phyloP scores from a whole-genome alignment of 1,140 invertebrate genomes.

The Macrotrachela quadricornifera region DNA sequence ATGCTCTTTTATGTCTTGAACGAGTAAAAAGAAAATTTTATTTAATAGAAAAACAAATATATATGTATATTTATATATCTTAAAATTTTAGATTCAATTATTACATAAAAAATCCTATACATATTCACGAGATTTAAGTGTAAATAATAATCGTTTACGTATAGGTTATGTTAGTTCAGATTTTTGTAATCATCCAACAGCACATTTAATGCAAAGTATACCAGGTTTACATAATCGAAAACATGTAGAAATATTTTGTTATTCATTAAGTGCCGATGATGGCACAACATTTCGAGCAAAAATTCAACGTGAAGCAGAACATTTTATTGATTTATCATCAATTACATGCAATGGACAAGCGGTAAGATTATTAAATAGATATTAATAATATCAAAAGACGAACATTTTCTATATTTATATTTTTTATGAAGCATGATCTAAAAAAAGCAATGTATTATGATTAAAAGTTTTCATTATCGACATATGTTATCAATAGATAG shows the following conservation, averaged over 20 bases:
- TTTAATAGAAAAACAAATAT: background rate
- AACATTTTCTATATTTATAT: too few relatives aligned
- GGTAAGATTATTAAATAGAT: background rate
- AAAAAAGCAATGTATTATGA: too few relatives aligned
- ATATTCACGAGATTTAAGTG: conserved; percentile 39
- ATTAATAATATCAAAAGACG: conserved; percentile 7
- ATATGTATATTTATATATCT: background rate
- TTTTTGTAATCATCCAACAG: conserved; percentile 97
- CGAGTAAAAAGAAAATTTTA: conserved; percentile 39
- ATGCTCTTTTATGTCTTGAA: conserved; percentile 87
- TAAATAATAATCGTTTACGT: conserved; percentile 42
- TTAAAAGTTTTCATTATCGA: too few relatives aligned
- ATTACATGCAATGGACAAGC: conserved; percentile 16
- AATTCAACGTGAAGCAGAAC: conserved; percentile 74
- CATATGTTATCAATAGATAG: conserved; percentile 7
- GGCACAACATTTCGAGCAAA: conserved; percentile 87
- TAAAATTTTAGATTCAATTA: conserved; percentile 47
- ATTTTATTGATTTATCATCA: conserved; percentile 79
- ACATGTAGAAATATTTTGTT: conserved; percentile 78
- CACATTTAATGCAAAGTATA: conserved; percentile 96
- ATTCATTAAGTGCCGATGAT: conserved; percentile 83
- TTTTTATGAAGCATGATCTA: too few relatives aligned
- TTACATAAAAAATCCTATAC: conserved; percentile 57
- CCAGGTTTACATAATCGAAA: conserved; percentile 72
- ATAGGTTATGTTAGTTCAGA: conserved; percentile 97